Evolutionary conservation across 2,797 vertebrate genomes (phyloP).

Genomic region (Syndactyla subalaris): DNA sequence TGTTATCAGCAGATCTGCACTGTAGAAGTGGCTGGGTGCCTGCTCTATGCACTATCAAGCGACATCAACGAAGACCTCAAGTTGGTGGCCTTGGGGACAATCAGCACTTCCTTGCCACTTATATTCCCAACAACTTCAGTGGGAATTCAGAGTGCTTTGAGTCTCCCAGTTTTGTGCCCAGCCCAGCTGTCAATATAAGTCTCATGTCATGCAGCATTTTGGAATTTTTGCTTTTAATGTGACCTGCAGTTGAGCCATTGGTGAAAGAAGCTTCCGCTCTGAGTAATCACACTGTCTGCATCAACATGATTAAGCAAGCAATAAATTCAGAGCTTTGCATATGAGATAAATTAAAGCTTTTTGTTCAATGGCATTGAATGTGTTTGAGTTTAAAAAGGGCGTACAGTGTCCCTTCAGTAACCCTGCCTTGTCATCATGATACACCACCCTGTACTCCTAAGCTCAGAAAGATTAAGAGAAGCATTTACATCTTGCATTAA

Average conservation of each 20-base stretch:
- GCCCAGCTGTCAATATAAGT: neutral
- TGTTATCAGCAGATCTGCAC: neutral
- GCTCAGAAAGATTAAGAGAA: constrained; percentile 44
- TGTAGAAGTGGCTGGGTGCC: neutral
- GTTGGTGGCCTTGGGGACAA: neutral
- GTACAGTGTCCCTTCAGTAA: constrained; percentile 35
- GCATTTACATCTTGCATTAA: constrained; percentile 45
- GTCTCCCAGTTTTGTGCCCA: neutral
- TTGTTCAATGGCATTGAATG: neutral
- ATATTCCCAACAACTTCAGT: neutral
- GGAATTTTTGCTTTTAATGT: neutral
- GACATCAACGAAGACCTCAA: neutral
- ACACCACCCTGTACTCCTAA: neutral
- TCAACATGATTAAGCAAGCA: neutral
- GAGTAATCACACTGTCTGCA: neutral
- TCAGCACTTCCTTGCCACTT: neutral
- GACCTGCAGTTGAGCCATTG: neutral
- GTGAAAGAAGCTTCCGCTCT: constrained; percentile 1
- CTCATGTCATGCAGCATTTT: neutral
- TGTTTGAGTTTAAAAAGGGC: constrained; percentile 16
- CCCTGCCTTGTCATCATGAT: constrained; percentile 28
- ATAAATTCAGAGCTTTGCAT: neutral
- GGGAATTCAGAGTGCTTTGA: neutral
- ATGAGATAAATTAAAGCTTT: constrained; percentile 35
- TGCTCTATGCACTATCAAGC: neutral